Percentiles rank a stretch among this genome's conserved stretches.
Conservation (phyloP, 1,140 invertebrate genomes). For the Macrobrachium rosenbergii region DNA sequence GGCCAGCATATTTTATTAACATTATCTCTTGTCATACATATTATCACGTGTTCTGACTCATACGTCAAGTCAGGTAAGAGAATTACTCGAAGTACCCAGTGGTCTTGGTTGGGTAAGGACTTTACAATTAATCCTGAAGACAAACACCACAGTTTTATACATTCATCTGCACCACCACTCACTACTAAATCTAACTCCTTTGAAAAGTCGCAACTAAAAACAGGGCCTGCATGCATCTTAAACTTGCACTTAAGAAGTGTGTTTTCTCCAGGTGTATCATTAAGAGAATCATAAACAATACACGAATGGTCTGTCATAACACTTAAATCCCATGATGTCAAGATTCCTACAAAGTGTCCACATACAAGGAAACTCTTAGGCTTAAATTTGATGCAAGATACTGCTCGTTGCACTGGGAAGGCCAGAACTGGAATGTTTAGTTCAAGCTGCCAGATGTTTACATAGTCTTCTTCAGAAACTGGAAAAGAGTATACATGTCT, state of each 20-base stretch:
- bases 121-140: conserved; percentile 70
- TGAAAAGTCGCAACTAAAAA: conserved; percentile 71
- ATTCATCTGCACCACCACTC: conserved; percentile 71
- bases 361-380: conserved; percentile 64
- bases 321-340: conserved; percentile 65
- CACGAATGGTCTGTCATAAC: conserved; percentile 18
- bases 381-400: conserved; percentile 67
- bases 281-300: neutral
- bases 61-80: conserved; percentile 38
- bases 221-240: conserved; percentile 70
- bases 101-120: conserved; percentile 70
- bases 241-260: conserved; percentile 67
- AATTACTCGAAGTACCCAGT: conserved; percentile 67
- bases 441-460: conserved; percentile 66
- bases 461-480: conserved; percentile 67
- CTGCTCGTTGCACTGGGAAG: conserved; percentile 63
- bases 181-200: conserved; percentile 70
- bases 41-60: conserved; percentile 30
- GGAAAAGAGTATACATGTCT: conserved; percentile 20
- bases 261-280: neutral
- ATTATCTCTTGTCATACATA: conserved; percentile 66
- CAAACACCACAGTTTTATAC: conserved; percentile 71
- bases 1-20: conserved; percentile 62
- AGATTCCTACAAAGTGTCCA: conserved; percentile 66
- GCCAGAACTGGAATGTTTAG: conserved; percentile 63